A percentile compares a stretch with the other conserved stretches of the same genome.
These are phyloP conservation scores for Malacosoma neustria DNA, from an alignment of 2,888 invertebrate species.

Conservation along the genomic window DNA sequence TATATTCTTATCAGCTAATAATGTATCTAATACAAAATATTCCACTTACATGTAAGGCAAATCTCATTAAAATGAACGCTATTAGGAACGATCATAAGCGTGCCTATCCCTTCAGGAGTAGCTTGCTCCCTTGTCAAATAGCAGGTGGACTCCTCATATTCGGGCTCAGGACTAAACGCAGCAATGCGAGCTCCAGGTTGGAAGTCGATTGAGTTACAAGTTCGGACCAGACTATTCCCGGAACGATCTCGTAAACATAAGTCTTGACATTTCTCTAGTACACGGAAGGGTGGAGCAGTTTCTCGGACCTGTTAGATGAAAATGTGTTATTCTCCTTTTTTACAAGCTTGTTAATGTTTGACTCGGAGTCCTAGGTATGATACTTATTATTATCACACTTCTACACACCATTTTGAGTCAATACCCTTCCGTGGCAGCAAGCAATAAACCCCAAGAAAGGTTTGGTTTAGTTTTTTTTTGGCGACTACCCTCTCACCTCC, in stretches of 20 bases:
- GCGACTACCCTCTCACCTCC: too few species aligned
- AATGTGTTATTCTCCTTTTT: too few species aligned
- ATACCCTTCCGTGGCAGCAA: too few species aligned
- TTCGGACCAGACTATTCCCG: slow-evolving; percentile 87
- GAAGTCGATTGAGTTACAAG: slow-evolving; percentile 92
- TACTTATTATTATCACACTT: too few species aligned
- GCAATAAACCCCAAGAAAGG: too few species aligned
- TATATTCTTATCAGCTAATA: too few species aligned
- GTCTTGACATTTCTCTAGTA: slow-evolving; percentile 92
- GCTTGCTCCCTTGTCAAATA: slow-evolving; percentile 90
- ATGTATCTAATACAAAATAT: too few species aligned
- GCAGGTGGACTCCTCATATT: slow-evolving; percentile 92
- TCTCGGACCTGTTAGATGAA: slow-evolving; percentile 85
- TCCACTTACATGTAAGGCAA: slow-evolving; percentile 90
- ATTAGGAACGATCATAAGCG: slow-evolving; percentile 90
- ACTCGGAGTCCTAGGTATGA: too few species aligned
- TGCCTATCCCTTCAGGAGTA: slow-evolving; percentile 91
- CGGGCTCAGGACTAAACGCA: slow-evolving; percentile 86
- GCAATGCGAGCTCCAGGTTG: slow-evolving; percentile 91
- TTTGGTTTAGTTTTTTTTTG: too few species aligned
- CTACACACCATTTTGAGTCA: too few species aligned
- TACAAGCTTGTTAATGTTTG: too few species aligned
- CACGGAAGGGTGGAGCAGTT: slow-evolving; percentile 88
- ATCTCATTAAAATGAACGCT: slow-evolving; percentile 94
- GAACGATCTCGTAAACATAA: slow-evolving; percentile 87